phyloP scores from a whole-genome alignment of 1,140 invertebrate genomes.

The Atopsyche davidsoni region DNA sequence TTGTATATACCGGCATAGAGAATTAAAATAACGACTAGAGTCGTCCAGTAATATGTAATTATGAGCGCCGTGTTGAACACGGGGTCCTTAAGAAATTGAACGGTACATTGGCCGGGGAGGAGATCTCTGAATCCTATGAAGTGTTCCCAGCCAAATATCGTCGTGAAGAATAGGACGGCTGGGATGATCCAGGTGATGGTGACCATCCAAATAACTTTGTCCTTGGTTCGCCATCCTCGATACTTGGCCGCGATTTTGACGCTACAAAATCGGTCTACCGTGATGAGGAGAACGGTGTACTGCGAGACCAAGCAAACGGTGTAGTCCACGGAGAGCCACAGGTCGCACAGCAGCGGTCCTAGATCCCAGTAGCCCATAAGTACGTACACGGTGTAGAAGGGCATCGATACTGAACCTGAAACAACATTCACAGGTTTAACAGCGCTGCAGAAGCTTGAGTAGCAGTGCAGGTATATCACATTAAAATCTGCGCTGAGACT shows the following conservation, averaged over 20 bases:
- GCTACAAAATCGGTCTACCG: constrained; percentile 97
- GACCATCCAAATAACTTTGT: constrained; percentile 86
- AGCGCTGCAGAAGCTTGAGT: not conserved
- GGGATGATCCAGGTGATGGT: constrained; percentile 98
- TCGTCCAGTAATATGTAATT: constrained; percentile 97
- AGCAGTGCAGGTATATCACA: not conserved
- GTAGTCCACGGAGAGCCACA: constrained; percentile 99
- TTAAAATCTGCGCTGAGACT: constrained; percentile 33
- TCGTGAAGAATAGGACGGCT: constrained; percentile 93
- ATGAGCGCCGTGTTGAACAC: constrained; percentile 97
- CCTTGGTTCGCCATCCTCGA: constrained; percentile 93
- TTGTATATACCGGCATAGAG: constrained; percentile 97
- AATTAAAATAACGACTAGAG: constrained; percentile 85
- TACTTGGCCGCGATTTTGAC: constrained; percentile 98
- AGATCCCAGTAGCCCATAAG: constrained; percentile 95
- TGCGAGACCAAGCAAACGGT: constrained; percentile 98
- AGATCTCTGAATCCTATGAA: constrained; percentile 90
- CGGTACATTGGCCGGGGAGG: constrained; percentile 83
- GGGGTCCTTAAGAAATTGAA: constrained; percentile 97
- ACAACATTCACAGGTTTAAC: constrained; percentile 26
- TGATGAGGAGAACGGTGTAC: constrained; percentile 98
- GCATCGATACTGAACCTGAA: constrained; percentile 88
- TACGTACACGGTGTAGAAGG: constrained; percentile 94
- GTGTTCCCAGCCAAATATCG: constrained; percentile 98
- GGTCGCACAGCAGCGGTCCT: constrained; percentile 91